phyloP scores from a whole-genome alignment of 1,140 invertebrate genomes.

The Liolophura sinensis region DNA sequence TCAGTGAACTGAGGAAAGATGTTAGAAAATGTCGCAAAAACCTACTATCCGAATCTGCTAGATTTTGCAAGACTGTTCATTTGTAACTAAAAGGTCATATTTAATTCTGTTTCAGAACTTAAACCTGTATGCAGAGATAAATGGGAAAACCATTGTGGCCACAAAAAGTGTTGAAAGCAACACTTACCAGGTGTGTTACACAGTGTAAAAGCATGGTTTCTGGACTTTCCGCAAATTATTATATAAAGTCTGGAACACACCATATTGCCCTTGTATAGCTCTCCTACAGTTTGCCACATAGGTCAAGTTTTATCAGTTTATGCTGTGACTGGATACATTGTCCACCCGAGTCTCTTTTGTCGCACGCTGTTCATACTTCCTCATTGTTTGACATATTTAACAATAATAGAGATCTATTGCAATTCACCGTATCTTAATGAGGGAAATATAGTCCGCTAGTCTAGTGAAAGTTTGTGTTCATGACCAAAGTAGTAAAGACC shows the following conservation, averaged over 20 bases:
- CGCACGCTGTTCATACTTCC: background rate
- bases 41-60: too few species aligned
- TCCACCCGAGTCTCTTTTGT: background rate
- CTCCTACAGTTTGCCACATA: background rate
- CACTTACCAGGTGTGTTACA: constrained; percentile 73
- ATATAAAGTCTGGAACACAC: background rate
- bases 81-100: too few species aligned
- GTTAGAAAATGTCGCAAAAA: too few species aligned
- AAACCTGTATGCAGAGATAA: constrained; percentile 83
- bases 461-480: background rate
- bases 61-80: too few species aligned
- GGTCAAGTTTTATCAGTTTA: background rate
- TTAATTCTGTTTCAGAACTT: constrained; percentile 59
- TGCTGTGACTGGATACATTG: background rate
- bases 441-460: background rate
- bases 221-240: background rate
- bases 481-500: background rate
- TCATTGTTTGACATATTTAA: too few species aligned
- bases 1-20: too few species aligned
- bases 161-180: constrained; percentile 70
- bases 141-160: constrained; percentile 78
- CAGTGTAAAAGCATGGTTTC: too few species aligned
- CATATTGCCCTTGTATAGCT: background rate
- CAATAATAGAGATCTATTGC: background rate
- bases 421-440: background rate